phyloP scores from a whole-genome alignment of 2,888 invertebrate species.

The Globia sparganii region DNA sequence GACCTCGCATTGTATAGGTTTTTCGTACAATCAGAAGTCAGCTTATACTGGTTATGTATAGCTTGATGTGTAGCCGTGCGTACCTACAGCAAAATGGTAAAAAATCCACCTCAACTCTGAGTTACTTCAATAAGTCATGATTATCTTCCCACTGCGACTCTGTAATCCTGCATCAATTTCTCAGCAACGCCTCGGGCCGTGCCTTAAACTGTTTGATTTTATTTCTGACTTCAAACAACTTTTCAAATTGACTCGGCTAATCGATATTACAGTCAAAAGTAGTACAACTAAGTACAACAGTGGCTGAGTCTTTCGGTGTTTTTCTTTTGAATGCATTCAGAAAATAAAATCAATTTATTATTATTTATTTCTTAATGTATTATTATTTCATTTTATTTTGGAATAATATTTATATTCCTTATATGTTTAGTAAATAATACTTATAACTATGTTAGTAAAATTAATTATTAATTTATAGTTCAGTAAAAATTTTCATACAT shows the following conservation, averaged over 20 bases:
- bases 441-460: too few relatives aligned
- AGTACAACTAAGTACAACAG: not conserved
- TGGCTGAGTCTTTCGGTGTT: not conserved
- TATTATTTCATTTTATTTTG: too few relatives aligned
- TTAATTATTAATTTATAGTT: not conserved
- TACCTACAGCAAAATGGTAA: not conserved
- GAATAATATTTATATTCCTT: too few relatives aligned
- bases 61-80: too few relatives aligned
- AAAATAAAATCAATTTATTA: too few relatives aligned
- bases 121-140: conserved; percentile 18
- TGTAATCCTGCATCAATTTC: conserved; percentile 10
- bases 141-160: conserved; percentile 1
- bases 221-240: conserved; percentile 32
- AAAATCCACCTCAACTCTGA: not conserved
- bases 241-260: not conserved
- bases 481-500: conserved; percentile 21
- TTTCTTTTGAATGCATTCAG: not conserved
- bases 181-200: conserved; percentile 11
- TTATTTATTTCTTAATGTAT: too few relatives aligned
- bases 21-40: too few relatives aligned
- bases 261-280: not conserved
- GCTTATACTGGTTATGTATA: too few relatives aligned
- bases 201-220: conserved; percentile 41
- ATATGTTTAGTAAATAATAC: too few relatives aligned
- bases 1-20: too few relatives aligned